phyloP scores from a whole-genome alignment of 2,888 invertebrate species.

The Polydrusus tereticollis region DNA sequence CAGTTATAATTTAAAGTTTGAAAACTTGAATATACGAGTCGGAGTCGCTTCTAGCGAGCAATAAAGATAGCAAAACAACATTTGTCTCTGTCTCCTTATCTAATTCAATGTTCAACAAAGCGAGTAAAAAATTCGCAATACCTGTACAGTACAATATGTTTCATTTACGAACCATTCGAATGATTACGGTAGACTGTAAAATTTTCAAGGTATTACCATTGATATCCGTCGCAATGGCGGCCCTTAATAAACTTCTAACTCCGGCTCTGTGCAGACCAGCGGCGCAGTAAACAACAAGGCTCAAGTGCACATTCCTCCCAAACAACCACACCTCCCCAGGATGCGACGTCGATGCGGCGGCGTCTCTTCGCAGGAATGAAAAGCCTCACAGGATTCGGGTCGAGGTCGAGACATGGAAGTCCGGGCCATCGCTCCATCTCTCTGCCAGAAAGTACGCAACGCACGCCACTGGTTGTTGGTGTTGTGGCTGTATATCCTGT shows the following conservation, averaged over 20 bases:
- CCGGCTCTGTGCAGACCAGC: constrained; percentile 51
- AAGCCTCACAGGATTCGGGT: constrained; percentile 81
- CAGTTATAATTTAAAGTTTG: too few species aligned
- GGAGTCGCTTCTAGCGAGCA: too few species aligned
- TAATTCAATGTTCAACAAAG: too few species aligned
- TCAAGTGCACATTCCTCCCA: constrained; percentile 17
- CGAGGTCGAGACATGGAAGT: constrained; percentile 77
- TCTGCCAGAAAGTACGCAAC: constrained; percentile 85
- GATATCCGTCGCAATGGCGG: neutral
- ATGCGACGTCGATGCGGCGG: constrained; percentile 78
- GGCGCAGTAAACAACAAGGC: constrained; percentile 37
- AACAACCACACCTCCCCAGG: constrained; percentile 51
- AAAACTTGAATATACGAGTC: too few species aligned
- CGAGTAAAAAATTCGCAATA: too few species aligned
- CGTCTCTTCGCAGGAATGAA: constrained; percentile 86
- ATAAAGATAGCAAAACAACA: too few species aligned
- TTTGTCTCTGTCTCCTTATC: too few species aligned
- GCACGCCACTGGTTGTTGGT: constrained; percentile 35
- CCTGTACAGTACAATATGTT: too few species aligned
- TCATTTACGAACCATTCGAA: too few species aligned
- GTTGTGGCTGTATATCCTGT: constrained; percentile 15
- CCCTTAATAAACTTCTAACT: constrained; percentile 33
- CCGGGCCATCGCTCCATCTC: constrained; percentile 87
- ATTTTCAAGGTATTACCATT: too few species aligned
- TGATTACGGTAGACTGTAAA: too few species aligned